Evolutionary conservation across 2,113 vertebrate genomes (phyloP), one percentile per base, ranked within the genome.

Genomic region (Craseonycteris thonglongyai): DNA sequence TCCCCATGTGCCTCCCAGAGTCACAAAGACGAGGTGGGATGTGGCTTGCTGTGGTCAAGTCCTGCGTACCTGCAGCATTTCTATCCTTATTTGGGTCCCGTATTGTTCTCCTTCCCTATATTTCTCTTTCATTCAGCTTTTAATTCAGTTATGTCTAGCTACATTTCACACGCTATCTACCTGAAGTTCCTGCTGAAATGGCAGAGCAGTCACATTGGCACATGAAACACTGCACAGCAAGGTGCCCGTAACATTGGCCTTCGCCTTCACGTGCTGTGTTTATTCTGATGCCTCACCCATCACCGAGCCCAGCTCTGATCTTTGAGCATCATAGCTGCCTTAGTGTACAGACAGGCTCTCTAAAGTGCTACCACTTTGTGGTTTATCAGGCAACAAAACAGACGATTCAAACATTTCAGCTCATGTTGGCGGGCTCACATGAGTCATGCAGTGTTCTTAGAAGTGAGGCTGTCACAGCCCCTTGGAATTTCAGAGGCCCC

Each of bases 241-340:
- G n/a, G n/a, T n/a, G n/a, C n/a, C n/a, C n/a, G n/a, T n/a, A n/a
- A n/a, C n/a, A n/a, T n/a, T n/a, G n/a, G n/a, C n/a, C n/a, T n/a
- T 49, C 26, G 5, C 59, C 68, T 6, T 51, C 21, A 2, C 24
- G 59, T 0, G 1, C 54, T 11, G 1, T 45, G n/a, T 56, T 68
- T 63, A 40, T 38, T 80, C 28, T 35, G 38, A 71, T 9, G 11
- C 8, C 22, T 79, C 21, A 22, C 24, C n/a, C 9, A 11, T 19
- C 30, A 18, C 22, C 30, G 26, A 59, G n/a, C 87, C 42, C 3
- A 14, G 30, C 19, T 72, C 56, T 88, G 24, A 51, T 35, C 65
- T 59, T 56, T 19, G 58, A 88, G 47, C 40, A 1, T 61, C 35
- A 72, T 0, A 40, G 65, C 71, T 19, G 13, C 69, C 61, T 56